Evolutionary conservation across 1,140 invertebrate genomes (phyloP).

Genomic region (Anoplophora glabripennis): DNA sequence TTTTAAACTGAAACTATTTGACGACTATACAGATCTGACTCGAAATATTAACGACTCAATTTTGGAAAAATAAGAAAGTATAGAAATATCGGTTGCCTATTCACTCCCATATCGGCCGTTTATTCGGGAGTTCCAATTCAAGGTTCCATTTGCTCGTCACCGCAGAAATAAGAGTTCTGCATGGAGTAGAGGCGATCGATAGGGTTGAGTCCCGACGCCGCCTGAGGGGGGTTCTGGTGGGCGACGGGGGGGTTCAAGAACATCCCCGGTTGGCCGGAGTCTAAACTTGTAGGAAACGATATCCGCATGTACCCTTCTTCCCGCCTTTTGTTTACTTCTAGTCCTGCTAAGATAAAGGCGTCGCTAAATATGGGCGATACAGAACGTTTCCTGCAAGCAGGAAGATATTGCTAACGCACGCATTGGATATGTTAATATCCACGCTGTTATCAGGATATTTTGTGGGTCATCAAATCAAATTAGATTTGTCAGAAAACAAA

Average conservation of each 20-base stretch:
- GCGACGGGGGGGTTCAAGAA: constrained; percentile 43
- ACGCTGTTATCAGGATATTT: too few relatives aligned
- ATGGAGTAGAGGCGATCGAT: constrained; percentile 64
- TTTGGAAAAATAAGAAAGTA: too few relatives aligned
- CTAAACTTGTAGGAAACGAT: constrained; percentile 27
- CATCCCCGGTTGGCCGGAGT: constrained; percentile 31
- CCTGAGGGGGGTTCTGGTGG: constrained; percentile 39
- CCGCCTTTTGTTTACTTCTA: constrained; percentile 29
- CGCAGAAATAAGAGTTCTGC: constrained; percentile 64
- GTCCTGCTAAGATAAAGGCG: constrained; percentile 18
- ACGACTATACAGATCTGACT: too few relatives aligned
- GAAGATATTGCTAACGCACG: constrained; percentile 4
- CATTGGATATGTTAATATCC: neutral
- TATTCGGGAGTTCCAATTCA: constrained; percentile 14
- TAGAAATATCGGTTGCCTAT: too few relatives aligned
- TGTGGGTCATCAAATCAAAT: too few relatives aligned
- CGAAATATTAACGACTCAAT: too few relatives aligned
- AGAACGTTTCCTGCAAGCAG: too few relatives aligned
- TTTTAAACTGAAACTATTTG: too few relatives aligned
- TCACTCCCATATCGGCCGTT: too few relatives aligned
- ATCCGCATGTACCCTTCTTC: constrained; percentile 36
- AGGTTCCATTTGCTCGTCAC: constrained; percentile 51
- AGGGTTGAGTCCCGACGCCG: constrained; percentile 53
- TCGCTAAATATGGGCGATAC: neutral
- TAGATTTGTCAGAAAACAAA: too few relatives aligned